These are phyloP conservation scores for Drosophila monieri DNA, from an alignment of 2,888 invertebrate species.

Conservation along the genomic window DNA sequence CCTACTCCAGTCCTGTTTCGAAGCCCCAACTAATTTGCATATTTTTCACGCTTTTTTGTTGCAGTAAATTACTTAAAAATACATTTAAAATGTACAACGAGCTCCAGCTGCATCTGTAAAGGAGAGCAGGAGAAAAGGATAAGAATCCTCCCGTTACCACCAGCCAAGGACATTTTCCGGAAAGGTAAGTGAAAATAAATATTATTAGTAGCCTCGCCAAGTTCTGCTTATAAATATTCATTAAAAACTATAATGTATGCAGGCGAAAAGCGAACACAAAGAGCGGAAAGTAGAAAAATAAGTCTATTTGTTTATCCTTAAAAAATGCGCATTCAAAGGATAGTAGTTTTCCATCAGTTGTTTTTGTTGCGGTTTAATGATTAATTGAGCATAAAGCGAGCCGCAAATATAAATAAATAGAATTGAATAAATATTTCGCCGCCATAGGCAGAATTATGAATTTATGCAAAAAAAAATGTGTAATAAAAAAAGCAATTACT, in stretches of 20 bases:
- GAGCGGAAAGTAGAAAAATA: constrained; percentile 13
- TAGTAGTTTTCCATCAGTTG: constrained; percentile 18
- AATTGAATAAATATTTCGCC: constrained; percentile 35
- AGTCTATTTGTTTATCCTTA: constrained; percentile 23
- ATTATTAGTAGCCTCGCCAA: constrained; percentile 32
- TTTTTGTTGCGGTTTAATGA: constrained; percentile 19
- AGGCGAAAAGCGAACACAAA: not conserved
- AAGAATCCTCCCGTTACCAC: constrained; percentile 20
- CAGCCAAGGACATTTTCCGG: constrained; percentile 19
- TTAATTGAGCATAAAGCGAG: constrained; percentile 36
- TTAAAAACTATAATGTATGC: constrained; percentile 39
- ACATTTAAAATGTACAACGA: constrained; percentile 70
- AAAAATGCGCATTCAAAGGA: constrained; percentile 13
- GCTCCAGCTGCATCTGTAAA: constrained; percentile 46
- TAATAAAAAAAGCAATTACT: constrained; percentile 35
- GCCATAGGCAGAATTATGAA: not conserved
- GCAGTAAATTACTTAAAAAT: constrained; percentile 71
- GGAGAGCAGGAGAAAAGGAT: constrained; percentile 7
- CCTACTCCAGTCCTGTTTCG: constrained; percentile 14
- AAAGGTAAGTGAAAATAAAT: constrained; percentile 64
- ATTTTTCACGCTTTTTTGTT: constrained; percentile 59
- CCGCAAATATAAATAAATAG: constrained; percentile 42
- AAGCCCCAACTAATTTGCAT: constrained; percentile 58
- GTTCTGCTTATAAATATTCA: constrained; percentile 50
- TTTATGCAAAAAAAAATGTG: constrained; percentile 6